A percentile compares a stretch with the other conserved stretches of the same genome.
These are phyloP conservation scores for Caenorhabditis briggsae DNA, from an alignment of 1,140 invertebrate species.

Conservation along the genomic window DNA sequence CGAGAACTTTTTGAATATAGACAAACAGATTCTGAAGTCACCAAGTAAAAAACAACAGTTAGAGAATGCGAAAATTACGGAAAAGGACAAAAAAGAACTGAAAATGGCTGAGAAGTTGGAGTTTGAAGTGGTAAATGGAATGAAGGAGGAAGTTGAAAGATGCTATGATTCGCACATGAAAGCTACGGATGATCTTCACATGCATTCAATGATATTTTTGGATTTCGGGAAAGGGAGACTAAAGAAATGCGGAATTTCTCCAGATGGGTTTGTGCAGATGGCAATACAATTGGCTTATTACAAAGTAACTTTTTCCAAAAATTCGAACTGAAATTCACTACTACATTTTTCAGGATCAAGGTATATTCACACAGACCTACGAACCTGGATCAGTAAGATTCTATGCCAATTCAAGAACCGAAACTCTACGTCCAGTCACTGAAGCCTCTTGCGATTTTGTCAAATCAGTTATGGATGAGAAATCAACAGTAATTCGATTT, in stretches of 20 bases:
- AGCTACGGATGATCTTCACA: conserved; percentile 64
- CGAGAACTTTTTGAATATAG: conserved; percentile 70
- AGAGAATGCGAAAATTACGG: background rate
- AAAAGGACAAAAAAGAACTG: background rate
- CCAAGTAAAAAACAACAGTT: conserved; percentile 40
- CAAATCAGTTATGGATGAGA: conserved; percentile 85
- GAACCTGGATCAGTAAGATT: conserved; percentile 97
- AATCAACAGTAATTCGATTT: background rate
- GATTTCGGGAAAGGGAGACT: conserved; percentile 74
- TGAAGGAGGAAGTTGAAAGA: conserved; percentile 66
- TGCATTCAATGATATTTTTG: conserved; percentile 68
- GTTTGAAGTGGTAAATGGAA: conserved; percentile 57
- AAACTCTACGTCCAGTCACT: conserved; percentile 94
- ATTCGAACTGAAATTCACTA: background rate
- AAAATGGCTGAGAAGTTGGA: conserved; percentile 51
- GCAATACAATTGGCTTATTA: conserved; percentile 79
- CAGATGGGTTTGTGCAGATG: conserved; percentile 80
- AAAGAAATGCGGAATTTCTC: conserved; percentile 79
- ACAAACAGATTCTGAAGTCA: conserved; percentile 64
- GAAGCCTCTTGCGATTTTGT: conserved; percentile 92
- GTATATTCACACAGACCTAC: conserved; percentile 93
- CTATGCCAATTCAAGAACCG: conserved; percentile 93
- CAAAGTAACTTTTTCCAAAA: conserved; percentile 4
- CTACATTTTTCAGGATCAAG: conserved; percentile 82
- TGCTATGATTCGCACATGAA: conserved; percentile 57